These are phyloP conservation scores for Suncus etruscus DNA, from an alignment of 2,113 vertebrate species.

Conservation along the genomic window DNA sequence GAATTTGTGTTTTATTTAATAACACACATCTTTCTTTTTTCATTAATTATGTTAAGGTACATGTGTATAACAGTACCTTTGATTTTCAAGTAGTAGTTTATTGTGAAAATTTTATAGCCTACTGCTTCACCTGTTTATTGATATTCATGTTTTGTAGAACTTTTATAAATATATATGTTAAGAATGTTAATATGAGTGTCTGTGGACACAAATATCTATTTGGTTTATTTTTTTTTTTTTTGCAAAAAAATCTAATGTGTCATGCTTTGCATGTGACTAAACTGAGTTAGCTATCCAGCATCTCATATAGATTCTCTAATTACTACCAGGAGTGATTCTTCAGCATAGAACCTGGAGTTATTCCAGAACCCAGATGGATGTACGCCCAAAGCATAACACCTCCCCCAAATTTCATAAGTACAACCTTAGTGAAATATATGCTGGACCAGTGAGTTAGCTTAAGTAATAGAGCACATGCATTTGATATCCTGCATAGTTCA, in stretches of 20 bases:
- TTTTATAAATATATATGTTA: conserved; percentile 7
- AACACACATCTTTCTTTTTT: neutral
- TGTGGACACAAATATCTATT: neutral
- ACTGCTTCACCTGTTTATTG: neutral
- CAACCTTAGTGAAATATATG: too few relatives aligned
- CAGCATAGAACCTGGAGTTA: too few relatives aligned
- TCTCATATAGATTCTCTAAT: too few relatives aligned
- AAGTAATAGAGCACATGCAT: too few relatives aligned
- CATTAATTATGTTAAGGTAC: neutral
- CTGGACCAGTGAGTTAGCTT: too few relatives aligned
- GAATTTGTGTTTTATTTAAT: neutral
- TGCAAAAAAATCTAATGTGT: neutral
- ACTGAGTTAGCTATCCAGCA: too few relatives aligned
- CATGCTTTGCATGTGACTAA: too few relatives aligned
- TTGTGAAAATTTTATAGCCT: neutral
- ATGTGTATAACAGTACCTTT: neutral
- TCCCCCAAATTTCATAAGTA: too few relatives aligned
- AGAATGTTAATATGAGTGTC: neutral
- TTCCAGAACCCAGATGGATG: too few relatives aligned
- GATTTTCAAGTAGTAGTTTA: neutral
- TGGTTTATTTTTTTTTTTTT: neutral
- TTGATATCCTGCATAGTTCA: too few relatives aligned
- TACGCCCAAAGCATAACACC: too few relatives aligned
- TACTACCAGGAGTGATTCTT: too few relatives aligned
- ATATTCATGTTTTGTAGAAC: neutral